phyloP scores from a whole-genome alignment of 2,797 vertebrate genomes.

The Pseudomugil gertrudae region DNA sequence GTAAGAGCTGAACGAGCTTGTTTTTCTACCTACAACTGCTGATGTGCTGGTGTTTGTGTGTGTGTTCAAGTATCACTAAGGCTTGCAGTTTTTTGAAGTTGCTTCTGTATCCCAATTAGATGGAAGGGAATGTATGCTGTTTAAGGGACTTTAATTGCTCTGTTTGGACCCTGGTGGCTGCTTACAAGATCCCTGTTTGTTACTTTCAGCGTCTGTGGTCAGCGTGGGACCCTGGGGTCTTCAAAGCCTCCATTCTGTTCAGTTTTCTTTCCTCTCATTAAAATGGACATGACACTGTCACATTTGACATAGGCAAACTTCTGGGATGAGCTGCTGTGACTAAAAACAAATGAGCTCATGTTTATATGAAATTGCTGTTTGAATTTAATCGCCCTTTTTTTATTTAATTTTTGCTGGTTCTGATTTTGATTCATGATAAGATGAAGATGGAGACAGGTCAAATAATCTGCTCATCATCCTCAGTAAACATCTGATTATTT shows the following conservation, averaged over 20 bases:
- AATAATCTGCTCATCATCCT: neutral
- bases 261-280: constrained; percentile 30
- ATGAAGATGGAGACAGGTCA: neutral
- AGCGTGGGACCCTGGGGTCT: constrained; percentile 10
- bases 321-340: neutral
- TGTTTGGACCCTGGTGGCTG: constrained; percentile 40
- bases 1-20: constrained; percentile 71
- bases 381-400: neutral
- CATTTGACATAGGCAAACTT: neutral
- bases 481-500: constrained; percentile 11
- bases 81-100: constrained; percentile 26
- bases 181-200: constrained; percentile 23
- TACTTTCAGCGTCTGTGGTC: constrained; percentile 45
- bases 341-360: neutral
- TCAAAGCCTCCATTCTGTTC: constrained; percentile 22
- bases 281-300: constrained; percentile 6
- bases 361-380: neutral
- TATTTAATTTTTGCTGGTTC: neutral
- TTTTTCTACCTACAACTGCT: constrained; percentile 4
- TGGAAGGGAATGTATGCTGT: constrained; percentile 23
- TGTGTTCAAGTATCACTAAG: constrained; percentile 8
- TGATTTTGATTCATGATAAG: constrained; percentile 12
- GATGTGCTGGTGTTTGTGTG: constrained; percentile 10
- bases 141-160: constrained; percentile 48
- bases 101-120: constrained; percentile 51